Percentiles rank a stretch among this genome's conserved stretches.
These are phyloP conservation scores for Steatocranus sp. DNA, from an alignment of 2,797 vertebrate genomes.

Conservation along the genomic window DNA sequence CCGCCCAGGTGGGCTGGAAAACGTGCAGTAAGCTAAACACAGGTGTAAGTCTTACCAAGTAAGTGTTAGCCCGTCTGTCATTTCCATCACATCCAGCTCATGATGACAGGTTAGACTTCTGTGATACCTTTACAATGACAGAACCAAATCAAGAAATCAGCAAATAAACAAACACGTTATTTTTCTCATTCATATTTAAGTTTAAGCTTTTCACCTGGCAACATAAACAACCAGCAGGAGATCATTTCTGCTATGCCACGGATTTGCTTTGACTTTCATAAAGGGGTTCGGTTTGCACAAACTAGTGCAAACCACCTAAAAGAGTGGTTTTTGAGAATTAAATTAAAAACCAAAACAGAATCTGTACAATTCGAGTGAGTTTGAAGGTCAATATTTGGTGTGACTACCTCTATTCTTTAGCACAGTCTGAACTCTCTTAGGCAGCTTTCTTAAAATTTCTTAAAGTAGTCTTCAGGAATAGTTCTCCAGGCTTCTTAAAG, in stretches of 20 bases:
- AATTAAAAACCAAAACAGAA: neutral
- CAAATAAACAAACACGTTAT: neutral
- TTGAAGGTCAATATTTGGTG: neutral
- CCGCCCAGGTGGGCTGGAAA: constrained; percentile 2
- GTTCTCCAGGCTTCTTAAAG: neutral
- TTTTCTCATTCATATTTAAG: neutral
- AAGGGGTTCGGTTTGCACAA: neutral
- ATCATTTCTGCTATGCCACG: neutral
- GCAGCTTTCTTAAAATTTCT: neutral
- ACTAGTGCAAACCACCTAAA: neutral
- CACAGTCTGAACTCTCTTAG: neutral
- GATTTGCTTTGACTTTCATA: neutral
- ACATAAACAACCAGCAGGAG: neutral
- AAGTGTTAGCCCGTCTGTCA: neutral
- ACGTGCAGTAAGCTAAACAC: neutral
- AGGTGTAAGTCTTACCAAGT: neutral
- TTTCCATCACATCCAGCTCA: neutral
- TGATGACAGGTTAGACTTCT: neutral
- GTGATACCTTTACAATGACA: neutral
- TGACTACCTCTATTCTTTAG: neutral
- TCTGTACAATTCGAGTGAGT: neutral
- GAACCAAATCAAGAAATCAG: neutral
- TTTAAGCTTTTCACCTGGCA: neutral
- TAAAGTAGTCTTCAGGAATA: neutral
- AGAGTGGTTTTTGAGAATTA: neutral